A percentile compares a stretch with the other conserved stretches of the same genome.
Conservation (phyloP, 1,140 invertebrate species). For the Diorhabda elongata region DNA sequence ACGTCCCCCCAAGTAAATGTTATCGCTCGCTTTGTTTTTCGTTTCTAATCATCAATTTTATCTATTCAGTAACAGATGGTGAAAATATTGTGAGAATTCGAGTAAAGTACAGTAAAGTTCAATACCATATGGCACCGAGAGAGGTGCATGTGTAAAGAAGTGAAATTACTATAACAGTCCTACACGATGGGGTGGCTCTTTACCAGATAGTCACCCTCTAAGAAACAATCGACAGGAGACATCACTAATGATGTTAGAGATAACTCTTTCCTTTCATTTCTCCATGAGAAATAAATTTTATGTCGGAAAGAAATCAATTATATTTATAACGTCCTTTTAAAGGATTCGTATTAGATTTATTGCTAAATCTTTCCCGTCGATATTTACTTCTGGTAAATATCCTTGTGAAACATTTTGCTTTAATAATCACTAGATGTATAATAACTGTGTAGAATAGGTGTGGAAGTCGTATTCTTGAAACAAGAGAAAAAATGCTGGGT, state of each 20-base stretch:
- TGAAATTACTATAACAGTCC: slow-evolving; percentile 22
- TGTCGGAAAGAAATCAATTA: not conserved
- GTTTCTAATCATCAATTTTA: not conserved
- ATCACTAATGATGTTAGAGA: slow-evolving; percentile 22
- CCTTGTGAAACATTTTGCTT: not conserved
- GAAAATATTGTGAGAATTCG: slow-evolving; percentile 36
- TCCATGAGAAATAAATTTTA: not conserved
- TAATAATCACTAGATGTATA: not conserved
- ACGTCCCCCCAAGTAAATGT: no score
- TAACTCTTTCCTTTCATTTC: slow-evolving; percentile 3
- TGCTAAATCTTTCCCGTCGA: not conserved
- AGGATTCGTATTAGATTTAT: not conserved
- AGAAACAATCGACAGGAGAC: slow-evolving; percentile 18
- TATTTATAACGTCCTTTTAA: not conserved
- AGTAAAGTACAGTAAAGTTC: slow-evolving; percentile 30
- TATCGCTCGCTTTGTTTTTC: not conserved
- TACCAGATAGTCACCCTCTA: slow-evolving; percentile 24
- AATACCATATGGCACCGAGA: slow-evolving; percentile 32
- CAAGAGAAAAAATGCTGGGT: slow-evolving; percentile 9
- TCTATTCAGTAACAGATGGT: slow-evolving; percentile 29
- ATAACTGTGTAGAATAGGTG: not conserved
- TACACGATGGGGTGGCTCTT: slow-evolving; percentile 20
- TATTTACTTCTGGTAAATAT: no score
- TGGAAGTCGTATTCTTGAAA: slow-evolving; percentile 28
- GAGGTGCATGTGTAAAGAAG: slow-evolving; percentile 23